These are phyloP conservation scores for Piezodorus guildinii DNA, from an alignment of 1,140 invertebrate species.

Conservation along the genomic window DNA sequence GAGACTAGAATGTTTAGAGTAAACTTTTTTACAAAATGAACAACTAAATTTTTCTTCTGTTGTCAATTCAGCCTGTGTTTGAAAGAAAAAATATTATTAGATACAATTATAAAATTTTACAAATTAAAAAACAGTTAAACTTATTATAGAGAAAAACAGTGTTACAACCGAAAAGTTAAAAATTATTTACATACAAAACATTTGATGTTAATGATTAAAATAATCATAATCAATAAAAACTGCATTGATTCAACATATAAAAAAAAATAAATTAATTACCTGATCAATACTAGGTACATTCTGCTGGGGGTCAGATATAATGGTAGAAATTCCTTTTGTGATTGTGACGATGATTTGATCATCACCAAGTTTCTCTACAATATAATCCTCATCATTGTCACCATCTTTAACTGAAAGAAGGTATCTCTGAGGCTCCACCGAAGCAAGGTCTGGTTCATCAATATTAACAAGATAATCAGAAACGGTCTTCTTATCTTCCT, in stretches of 20 bases:
- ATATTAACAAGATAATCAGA: background rate
- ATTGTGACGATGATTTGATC: background rate
- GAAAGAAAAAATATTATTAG: background rate
- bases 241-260: too few relatives aligned
- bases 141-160: too few relatives aligned
- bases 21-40: constrained; percentile 8
- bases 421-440: background rate
- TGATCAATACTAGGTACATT: background rate
- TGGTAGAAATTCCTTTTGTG: background rate
- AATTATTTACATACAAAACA: too few relatives aligned
- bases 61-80: background rate
- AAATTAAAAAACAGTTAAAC: too few relatives aligned
- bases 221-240: too few relatives aligned
- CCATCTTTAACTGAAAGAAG: constrained; percentile 1
- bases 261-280: background rate
- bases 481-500: too few relatives aligned
- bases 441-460: background rate
- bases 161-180: too few relatives aligned
- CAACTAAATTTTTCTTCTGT: background rate
- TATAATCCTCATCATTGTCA: background rate
- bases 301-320: background rate
- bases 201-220: too few relatives aligned
- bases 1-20: background rate
- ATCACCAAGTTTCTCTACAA: background rate
- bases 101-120: too few relatives aligned